Evolutionary conservation across 2,797 vertebrate species (phyloP).

Genomic region (Acomys russatus): DNA sequence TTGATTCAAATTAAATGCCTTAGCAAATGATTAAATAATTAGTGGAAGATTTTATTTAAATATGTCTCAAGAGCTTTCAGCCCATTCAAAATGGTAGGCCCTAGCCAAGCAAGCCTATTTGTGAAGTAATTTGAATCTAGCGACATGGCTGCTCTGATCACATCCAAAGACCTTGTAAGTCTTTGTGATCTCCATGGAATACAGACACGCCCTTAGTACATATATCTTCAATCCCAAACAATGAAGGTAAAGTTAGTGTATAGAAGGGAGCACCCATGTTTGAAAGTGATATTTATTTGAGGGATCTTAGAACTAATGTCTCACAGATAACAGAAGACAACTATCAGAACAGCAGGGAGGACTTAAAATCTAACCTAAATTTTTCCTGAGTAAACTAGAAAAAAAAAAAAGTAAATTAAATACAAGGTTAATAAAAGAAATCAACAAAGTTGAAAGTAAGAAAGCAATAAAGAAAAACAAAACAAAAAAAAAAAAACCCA

Average conservation of each 20-base stretch:
- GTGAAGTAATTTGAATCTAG: no score
- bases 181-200: no score
- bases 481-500: no score
- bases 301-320: background rate
- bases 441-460: background rate
- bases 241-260: no score
- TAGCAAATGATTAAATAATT: slow-evolving; percentile 45
- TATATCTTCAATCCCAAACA: no score
- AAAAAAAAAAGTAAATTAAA: background rate
- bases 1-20: slow-evolving; percentile 52
- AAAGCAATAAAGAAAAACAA: slow-evolving; percentile 7
- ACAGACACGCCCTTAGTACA: no score
- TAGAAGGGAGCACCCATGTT: no score
- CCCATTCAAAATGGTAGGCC: background rate
- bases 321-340: background rate
- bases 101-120: no score
- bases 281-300: no score
- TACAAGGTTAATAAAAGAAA: background rate
- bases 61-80: background rate
- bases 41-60: slow-evolving; percentile 7
- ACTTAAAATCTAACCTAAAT: background rate
- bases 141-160: no score
- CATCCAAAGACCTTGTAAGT: no score
- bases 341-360: background rate
- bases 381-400: background rate